These are phyloP conservation scores for Tribolium freemani DNA, from an alignment of 2,888 invertebrate genomes.

Conservation along the genomic window DNA sequence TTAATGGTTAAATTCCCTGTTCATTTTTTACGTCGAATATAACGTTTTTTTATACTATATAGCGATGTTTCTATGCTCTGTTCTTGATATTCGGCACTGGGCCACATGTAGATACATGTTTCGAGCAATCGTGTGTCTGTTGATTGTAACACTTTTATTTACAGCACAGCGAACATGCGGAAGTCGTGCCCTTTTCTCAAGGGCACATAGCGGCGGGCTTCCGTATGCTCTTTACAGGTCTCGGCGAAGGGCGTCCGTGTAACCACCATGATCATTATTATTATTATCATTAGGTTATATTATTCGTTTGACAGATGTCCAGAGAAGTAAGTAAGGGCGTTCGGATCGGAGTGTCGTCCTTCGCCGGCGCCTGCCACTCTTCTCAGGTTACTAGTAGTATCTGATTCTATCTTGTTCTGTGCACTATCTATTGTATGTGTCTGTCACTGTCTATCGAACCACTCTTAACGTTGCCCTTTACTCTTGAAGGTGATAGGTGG, in stretches of 20 bases:
- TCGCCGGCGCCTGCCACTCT: constrained; percentile 49
- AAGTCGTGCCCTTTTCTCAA: constrained; percentile 40
- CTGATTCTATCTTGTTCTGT: constrained; percentile 68
- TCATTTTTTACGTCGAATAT: constrained; percentile 40
- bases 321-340: constrained; percentile 9
- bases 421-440: constrained; percentile 69
- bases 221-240: constrained; percentile 39
- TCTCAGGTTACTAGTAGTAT: constrained; percentile 69
- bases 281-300: background rate
- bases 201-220: constrained; percentile 23
- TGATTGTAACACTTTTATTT: constrained; percentile 62
- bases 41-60: constrained; percentile 30
- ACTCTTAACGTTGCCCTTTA: constrained; percentile 88
- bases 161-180: constrained; percentile 59
- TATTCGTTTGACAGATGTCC: background rate
- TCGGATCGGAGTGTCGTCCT: constrained; percentile 24
- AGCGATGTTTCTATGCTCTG: constrained; percentile 59
- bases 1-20: constrained; percentile 31
- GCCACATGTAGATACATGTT: constrained; percentile 67
- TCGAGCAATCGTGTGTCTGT: constrained; percentile 69
- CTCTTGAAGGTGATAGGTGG: constrained; percentile 99
- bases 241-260: constrained; percentile 40
- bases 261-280: background rate
- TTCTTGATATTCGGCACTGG: constrained; percentile 66
- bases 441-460: constrained; percentile 72